These are phyloP conservation scores for Oophaga sylvatica DNA, from an alignment of 2,797 vertebrate species.

Conservation along the genomic window DNA sequence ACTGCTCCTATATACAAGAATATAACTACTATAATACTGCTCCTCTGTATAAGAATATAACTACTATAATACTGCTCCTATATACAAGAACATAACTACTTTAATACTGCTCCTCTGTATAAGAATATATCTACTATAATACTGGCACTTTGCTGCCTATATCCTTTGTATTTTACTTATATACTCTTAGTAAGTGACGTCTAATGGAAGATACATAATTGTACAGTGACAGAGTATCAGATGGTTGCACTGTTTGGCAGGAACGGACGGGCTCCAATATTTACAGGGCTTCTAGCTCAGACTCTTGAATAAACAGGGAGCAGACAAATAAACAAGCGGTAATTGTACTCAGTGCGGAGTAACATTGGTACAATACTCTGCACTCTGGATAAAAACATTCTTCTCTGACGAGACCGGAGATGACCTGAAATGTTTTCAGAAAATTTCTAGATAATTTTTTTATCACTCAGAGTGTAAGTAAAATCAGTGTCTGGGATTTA, in stretches of 20 bases:
- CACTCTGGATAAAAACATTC: neutral
- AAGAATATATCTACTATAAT: neutral
- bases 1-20: too few species aligned
- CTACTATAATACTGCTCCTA: too few species aligned
- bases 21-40: too few species aligned
- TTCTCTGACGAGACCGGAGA: conserved; percentile 22
- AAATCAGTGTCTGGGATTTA: conserved; percentile 9
- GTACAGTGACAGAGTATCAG: neutral
- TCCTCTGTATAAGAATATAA: too few species aligned
- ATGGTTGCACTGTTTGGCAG: neutral
- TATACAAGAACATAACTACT: too few species aligned
- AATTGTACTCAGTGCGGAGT: neutral
- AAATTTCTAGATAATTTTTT: neutral
- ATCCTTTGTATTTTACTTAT: neutral
- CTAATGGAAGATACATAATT: too few species aligned
- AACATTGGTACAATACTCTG: neutral
- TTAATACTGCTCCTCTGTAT: neutral
- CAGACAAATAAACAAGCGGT: conserved; percentile 21
- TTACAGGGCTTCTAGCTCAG: conserved; percentile 18
- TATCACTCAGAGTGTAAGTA: neutral
- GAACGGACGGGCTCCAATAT: neutral
- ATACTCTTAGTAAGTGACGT: too few species aligned
- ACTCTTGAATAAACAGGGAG: conserved; percentile 25
- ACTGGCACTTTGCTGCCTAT: neutral
- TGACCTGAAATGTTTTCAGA: conserved; percentile 30